Conservation (phyloP, 2,797 vertebrate genomes). For the Phoxinus dragarum region DNA sequence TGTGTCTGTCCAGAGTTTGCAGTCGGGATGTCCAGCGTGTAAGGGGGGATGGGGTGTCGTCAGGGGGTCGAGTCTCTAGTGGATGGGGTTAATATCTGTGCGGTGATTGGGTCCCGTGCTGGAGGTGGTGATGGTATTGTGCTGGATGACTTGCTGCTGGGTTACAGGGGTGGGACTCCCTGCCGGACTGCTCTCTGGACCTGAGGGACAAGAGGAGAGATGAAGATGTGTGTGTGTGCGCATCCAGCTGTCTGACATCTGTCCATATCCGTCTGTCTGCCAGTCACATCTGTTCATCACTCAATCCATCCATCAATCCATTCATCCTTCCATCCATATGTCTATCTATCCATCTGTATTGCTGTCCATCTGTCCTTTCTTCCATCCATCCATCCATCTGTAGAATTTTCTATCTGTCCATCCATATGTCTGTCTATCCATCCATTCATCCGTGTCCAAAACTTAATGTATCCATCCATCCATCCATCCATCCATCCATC, state of each 20-base stretch:
- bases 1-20: conserved; percentile 50
- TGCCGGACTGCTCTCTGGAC: conserved; percentile 97
- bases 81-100: conserved; percentile 98
- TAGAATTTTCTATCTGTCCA: background rate
- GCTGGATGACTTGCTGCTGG: conserved; percentile 99
- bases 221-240: conserved; percentile 4
- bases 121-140: conserved; percentile 99
- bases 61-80: conserved; percentile 79
- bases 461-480: too few relatives aligned
- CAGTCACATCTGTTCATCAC: background rate
- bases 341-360: background rate
- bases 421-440: too few relatives aligned
- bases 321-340: background rate
- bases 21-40: conserved; percentile 57
- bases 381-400: background rate
- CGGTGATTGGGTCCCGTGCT: conserved; percentile 91
- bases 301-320: background rate
- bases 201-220: conserved; percentile 73
- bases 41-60: background rate
- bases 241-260: background rate
- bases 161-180: conserved; percentile 89
- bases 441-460: background rate
- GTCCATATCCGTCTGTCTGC: background rate
- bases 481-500: background rate
- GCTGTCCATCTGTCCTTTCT: background rate